Base-by-base conservation (phyloP, 2,888 invertebrate species). In the Rhogogaster chlorosoma region DNA sequence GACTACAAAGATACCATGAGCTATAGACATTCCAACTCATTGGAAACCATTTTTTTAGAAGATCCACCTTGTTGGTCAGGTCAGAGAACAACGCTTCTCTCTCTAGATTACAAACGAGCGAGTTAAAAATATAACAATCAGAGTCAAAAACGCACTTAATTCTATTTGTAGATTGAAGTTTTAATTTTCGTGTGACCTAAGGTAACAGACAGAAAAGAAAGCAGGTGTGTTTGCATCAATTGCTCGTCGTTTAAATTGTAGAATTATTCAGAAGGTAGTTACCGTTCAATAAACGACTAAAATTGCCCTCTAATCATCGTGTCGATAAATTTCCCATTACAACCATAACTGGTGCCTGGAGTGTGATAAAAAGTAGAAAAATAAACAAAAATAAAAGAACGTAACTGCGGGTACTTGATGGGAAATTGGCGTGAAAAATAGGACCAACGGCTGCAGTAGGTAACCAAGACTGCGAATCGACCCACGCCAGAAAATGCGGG, bases 301-400 rank as follows among this genome's bases (percentile, higher is more conserved):
- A 75, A 75, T 75, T 75, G 75, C 45, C n/a, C 18, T 29, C 18
- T 53, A n/a, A 77, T 77, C 26, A 77, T 22, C 32, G 49, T 32
- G 6, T 18, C 77, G 2, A 32, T 75, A 49, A 53, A 77, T 77
- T 77, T 32, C 18, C 29, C n/a, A 53, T 77, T 53, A 53, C 29
- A 53, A 53, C 53, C 32, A 32, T 77, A 49, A 18, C 42, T 32
- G 32, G 29, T 18, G 53, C 26, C 7, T 15, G 29, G 29, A 49
- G 9, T 9, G 29, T 18, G 7, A 38, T 5, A 26, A 22, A 42
- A 22, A 22, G 6, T 0, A 71, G 2, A 3, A 10, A 32, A 45
- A 6, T 5, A 42, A 12, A 3, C 7, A 22, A 42, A 22, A 22
- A 7, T 9, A 73, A 12, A n/a, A 29, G 3, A 18, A 42, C 10